Conservation (phyloP, 2,113 vertebrate species). For the Peromyscus polionotus region DNA sequence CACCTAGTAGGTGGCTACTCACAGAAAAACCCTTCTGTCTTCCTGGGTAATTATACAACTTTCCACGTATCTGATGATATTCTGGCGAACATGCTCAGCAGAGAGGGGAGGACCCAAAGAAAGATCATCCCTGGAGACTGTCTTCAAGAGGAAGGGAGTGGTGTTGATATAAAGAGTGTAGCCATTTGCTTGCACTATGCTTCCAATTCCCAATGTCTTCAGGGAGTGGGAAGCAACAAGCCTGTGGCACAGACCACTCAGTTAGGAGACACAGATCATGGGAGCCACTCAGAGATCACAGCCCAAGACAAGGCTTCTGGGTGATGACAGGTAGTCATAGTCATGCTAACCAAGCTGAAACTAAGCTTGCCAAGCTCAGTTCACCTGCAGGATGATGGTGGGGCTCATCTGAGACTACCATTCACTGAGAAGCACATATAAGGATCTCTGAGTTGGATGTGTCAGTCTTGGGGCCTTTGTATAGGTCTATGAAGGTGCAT, state of each 20-base stretch:
- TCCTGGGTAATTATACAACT: not conserved
- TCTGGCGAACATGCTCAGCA: not conserved
- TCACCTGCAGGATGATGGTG: not conserved
- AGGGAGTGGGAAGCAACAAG: conserved; percentile 37
- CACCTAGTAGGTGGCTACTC: not conserved
- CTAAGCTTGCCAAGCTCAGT: not conserved
- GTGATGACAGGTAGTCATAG: not conserved
- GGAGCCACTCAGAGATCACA: not conserved
- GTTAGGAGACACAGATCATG: not conserved
- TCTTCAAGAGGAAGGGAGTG: conserved; percentile 54
- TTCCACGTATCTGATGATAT: not conserved
- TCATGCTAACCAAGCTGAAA: not conserved
- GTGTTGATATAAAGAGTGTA: not conserved
- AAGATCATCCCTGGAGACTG: conserved; percentile 41
- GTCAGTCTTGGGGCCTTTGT: not conserved
- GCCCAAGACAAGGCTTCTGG: not conserved
- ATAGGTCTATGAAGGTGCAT: not conserved
- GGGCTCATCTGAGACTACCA: no score
- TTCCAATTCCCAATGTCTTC: conserved; percentile 54
- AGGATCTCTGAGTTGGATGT: not conserved
- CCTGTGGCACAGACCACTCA: not conserved
- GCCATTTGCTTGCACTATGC: conserved; percentile 42
- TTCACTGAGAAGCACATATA: not conserved
- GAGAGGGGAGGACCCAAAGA: not conserved
- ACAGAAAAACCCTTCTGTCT: not conserved